Percentiles rank a stretch among this genome's conserved stretches.
phyloP scores from a whole-genome alignment of 37 sponge, comb jelly and placozoan species.

The Ephydatia muelleri region DNA sequence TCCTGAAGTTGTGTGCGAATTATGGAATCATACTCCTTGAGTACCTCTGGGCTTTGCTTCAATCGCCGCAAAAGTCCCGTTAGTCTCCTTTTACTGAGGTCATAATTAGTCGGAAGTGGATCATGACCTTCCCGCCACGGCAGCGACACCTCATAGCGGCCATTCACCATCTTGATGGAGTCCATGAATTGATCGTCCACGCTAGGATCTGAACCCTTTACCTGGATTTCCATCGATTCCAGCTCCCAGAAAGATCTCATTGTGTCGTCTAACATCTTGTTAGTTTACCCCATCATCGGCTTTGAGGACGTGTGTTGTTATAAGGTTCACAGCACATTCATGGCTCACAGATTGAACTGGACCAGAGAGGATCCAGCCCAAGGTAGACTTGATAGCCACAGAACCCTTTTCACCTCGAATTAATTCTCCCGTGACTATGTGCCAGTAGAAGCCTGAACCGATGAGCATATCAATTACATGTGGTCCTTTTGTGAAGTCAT shows the following conservation, averaged over 20 bases:
- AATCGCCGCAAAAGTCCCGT: conserved; percentile 28
- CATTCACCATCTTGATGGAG: neutral
- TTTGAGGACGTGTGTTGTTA: neutral
- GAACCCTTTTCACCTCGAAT: conserved; percentile 4
- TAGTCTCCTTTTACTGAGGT: conserved; percentile 18
- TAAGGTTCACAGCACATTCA: neutral
- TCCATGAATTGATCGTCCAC: conserved; percentile 6
- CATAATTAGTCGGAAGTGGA: too few relatives aligned
- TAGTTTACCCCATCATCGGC: conserved; percentile 1
- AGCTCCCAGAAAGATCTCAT: conserved; percentile 45
- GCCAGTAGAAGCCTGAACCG: conserved; percentile 12
- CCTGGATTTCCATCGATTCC: conserved; percentile 34
- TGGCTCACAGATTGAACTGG: neutral
- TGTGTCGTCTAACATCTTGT: conserved; percentile 13
- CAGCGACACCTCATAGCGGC: too few relatives aligned
- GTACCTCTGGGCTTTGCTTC: conserved; percentile 28
- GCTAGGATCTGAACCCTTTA: neutral
- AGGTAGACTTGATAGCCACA: neutral
- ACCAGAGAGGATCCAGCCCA: conserved; percentile 14
- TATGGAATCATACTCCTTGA: conserved; percentile 29
- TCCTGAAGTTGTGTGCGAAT: conserved; percentile 3
- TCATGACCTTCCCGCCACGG: too few relatives aligned
- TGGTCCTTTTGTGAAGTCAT: neutral
- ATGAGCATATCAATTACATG: conserved; percentile 10
- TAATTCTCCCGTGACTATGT: neutral